phyloP scores from a whole-genome alignment of 2,888 invertebrate genomes.

The Sinopyrophorus schimmeli region DNA sequence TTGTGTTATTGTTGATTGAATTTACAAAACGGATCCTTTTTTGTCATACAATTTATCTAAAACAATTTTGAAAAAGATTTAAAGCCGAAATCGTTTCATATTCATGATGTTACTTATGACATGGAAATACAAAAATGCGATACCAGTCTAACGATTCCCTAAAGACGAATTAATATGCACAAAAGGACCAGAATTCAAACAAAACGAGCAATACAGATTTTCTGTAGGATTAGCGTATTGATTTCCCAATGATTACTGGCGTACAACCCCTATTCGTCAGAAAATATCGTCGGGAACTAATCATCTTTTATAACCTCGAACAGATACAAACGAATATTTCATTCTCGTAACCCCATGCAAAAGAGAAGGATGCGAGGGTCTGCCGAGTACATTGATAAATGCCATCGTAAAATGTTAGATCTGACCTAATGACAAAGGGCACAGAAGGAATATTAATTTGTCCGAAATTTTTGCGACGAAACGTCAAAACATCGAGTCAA shows the following conservation, averaged over 20 bases:
- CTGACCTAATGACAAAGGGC: conserved; percentile 32
- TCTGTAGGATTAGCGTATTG: conserved; percentile 13
- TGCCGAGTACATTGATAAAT: conserved; percentile 30
- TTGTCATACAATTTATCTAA: no score
- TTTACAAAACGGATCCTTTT: no score
- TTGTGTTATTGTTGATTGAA: no score
- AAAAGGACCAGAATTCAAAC: no score
- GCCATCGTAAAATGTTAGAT: conserved; percentile 30
- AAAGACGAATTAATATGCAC: no score
- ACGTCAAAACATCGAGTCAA: conserved; percentile 21
- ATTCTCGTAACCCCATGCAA: conserved; percentile 23
- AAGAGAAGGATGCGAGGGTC: conserved; percentile 26
- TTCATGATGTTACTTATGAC: no score
- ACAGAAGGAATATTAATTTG: conserved; percentile 30
- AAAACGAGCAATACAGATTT: conserved; percentile 15
- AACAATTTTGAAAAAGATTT: no score
- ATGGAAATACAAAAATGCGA: no score
- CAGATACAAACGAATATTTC: conserved; percentile 18
- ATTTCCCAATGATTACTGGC: conserved; percentile 14
- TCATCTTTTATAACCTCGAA: conserved; percentile 21
- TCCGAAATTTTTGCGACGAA: conserved; percentile 14
- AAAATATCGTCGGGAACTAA: conserved; percentile 19
- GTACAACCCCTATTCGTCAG: conserved; percentile 8
- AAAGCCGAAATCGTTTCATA: no score
- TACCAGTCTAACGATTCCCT: no score